Evolutionary conservation across 1,140 invertebrate genomes (phyloP).

Genomic region (Nixonia krombeini): DNA sequence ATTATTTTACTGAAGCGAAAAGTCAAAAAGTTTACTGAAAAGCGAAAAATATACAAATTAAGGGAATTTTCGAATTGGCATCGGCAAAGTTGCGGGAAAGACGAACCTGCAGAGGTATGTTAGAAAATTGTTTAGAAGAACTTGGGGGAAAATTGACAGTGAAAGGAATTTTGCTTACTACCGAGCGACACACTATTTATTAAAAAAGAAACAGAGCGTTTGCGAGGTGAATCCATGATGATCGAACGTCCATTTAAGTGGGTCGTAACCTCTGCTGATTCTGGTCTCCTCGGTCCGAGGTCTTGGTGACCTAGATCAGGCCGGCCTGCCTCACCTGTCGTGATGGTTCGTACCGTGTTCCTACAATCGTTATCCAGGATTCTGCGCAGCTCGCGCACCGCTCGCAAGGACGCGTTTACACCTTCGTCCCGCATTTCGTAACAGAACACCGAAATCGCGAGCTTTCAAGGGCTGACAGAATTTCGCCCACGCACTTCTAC

Average conservation of each 20-base stretch:
- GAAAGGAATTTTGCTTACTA: background rate
- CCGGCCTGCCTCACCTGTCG: constrained; percentile 61
- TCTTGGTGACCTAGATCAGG: constrained; percentile 66
- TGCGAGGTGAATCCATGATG: constrained; percentile 50
- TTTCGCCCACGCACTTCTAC: no score
- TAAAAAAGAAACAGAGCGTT: constrained; percentile 41
- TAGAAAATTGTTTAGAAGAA: no score
- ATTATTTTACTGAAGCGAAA: no score
- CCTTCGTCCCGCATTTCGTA: constrained; percentile 18
- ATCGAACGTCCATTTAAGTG: constrained; percentile 61
- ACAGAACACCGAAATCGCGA: background rate
- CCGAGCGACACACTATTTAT: constrained; percentile 26
- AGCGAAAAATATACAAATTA: no score
- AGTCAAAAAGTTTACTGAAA: no score
- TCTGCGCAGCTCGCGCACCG: constrained; percentile 64
- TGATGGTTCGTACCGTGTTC: constrained; percentile 47
- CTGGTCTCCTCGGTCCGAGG: constrained; percentile 62
- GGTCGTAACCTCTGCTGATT: constrained; percentile 65
- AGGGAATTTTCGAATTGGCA: no score
- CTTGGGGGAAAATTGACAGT: no score
- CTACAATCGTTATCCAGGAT: constrained; percentile 70
- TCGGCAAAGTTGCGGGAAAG: no score
- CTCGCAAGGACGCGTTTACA: constrained; percentile 53
- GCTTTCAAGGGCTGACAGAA: no score
- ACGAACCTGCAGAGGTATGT: no score